phyloP scores from a whole-genome alignment of 1,140 invertebrate species.

The Pollicipes pollicipes region DNA sequence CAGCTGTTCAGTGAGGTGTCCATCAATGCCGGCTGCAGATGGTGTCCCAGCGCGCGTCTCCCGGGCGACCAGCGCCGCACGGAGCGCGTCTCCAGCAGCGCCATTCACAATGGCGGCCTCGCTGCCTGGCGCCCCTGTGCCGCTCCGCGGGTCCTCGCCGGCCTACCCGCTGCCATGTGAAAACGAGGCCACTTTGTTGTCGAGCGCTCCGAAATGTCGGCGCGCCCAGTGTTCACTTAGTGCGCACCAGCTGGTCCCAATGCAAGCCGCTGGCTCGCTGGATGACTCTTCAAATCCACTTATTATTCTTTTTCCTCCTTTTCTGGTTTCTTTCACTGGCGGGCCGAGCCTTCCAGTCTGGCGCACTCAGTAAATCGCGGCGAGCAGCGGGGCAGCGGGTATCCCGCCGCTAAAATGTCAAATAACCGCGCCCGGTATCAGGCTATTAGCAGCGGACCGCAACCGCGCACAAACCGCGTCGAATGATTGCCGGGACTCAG shows the following conservation, averaged over 20 bases:
- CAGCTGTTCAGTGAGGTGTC: too few species aligned
- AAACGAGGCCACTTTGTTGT: conserved; percentile 1
- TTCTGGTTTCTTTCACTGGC: not conserved
- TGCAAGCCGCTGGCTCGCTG: not conserved
- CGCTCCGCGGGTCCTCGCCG: not conserved
- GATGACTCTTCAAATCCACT: conserved; percentile 1
- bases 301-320: conserved; percentile 2
- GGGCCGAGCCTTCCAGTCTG: not conserved
- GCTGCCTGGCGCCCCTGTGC: not conserved
- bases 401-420: not conserved
- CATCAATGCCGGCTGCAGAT: too few species aligned
- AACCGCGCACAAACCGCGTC: too few species aligned
- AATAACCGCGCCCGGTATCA: not conserved
- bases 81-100: not conserved
- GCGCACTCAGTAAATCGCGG: not conserved
- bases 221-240: not conserved
- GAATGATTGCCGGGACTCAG: too few species aligned
- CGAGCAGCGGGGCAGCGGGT: not conserved
- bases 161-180: not conserved
- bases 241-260: conserved; percentile 1
- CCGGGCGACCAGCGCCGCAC: too few species aligned
- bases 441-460: not conserved
- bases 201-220: not conserved
- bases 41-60: too few species aligned
- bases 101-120: not conserved